Percentiles rank a stretch among this genome's conserved stretches.
Conservation (phyloP, 2,888 invertebrate genomes). For the Trissolcus japonicus region DNA sequence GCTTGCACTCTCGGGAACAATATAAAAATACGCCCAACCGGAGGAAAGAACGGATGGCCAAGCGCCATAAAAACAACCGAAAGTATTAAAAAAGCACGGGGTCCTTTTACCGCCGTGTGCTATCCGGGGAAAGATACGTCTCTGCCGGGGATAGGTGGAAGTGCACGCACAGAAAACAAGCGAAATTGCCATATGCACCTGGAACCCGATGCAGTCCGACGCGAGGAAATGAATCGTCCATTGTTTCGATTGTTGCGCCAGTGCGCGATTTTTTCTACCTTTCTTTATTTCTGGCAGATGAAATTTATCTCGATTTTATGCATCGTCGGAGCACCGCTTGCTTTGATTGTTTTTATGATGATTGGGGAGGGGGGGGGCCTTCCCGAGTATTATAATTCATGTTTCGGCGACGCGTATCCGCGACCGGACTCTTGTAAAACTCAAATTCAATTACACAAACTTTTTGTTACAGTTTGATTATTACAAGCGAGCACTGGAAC, state of each 20-base stretch:
- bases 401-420: neutral
- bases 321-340: constrained; percentile 13
- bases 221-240: constrained; percentile 50
- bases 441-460: constrained; percentile 6
- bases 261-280: constrained; percentile 34
- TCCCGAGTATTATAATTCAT: constrained; percentile 20
- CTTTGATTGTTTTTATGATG: constrained; percentile 50
- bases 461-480: too few relatives aligned
- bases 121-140: constrained; percentile 46
- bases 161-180: constrained; percentile 42
- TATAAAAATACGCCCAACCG: constrained; percentile 7
- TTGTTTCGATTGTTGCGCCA: constrained; percentile 52
- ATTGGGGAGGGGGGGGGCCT: constrained; percentile 39
- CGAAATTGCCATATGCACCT: constrained; percentile 56
- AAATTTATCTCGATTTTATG: constrained; percentile 48
- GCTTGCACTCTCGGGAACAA: constrained; percentile 17
- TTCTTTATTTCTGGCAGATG: constrained; percentile 15
- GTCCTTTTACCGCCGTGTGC: constrained; percentile 68
- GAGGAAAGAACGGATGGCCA: constrained; percentile 57
- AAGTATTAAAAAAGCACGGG: constrained; percentile 75
- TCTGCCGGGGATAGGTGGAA: constrained; percentile 44
- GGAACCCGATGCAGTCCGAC: constrained; percentile 49
- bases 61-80: constrained; percentile 73
- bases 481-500: too few relatives aligned
- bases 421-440: neutral